These are phyloP conservation scores for Alauda arvensis DNA, from an alignment of 2,797 vertebrate species.

Conservation along the genomic window DNA sequence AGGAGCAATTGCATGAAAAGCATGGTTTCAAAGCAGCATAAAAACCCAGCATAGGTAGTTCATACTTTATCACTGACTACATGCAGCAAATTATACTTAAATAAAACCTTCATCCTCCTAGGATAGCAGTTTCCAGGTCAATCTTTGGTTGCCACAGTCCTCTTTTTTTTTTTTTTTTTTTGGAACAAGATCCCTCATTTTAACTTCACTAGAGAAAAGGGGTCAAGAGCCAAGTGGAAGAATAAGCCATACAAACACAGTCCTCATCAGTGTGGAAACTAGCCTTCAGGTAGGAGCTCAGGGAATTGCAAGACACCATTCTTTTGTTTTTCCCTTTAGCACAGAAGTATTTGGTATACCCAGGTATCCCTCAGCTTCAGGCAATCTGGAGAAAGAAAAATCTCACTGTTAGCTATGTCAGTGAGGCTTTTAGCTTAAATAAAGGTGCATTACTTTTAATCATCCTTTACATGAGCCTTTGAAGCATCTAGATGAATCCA, in stretches of 20 bases:
- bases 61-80: not conserved
- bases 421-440: not conserved
- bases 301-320: rapidly evolving
- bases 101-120: not conserved
- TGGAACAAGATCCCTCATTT: not conserved
- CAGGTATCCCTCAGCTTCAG: not conserved
- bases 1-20: not conserved
- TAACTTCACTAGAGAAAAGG: not conserved
- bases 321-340: not conserved
- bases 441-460: not conserved
- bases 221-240: not conserved
- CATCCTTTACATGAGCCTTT: not conserved
- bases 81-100: not conserved
- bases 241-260: not conserved
- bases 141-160: not conserved
- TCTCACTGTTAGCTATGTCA: not conserved
- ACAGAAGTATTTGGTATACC: not conserved
- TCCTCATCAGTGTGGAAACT: not conserved
- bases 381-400: not conserved
- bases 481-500: not conserved
- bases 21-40: not conserved
- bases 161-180: not conserved
- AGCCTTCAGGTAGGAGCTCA: not conserved
- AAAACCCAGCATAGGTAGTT: not conserved
- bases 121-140: not conserved